Evolutionary conservation across 1,140 invertebrate genomes (phyloP).

Genomic region (Eumeta japonica): DNA sequence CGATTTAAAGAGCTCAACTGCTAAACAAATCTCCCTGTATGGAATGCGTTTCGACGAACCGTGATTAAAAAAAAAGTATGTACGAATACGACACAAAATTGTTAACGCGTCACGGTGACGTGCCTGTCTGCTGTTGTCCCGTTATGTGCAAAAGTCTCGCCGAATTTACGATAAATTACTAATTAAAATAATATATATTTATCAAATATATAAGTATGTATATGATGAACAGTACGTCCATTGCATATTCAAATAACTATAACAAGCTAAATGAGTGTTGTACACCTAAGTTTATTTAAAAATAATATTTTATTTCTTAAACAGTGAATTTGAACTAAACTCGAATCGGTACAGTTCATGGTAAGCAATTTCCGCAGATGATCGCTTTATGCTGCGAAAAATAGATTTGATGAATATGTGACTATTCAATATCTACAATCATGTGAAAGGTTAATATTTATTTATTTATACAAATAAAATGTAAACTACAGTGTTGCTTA

Average conservation of each 20-base stretch:
- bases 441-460: conserved; percentile 3
- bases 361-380: too few relatives aligned
- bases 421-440: neutral
- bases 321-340: neutral
- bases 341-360: too few relatives aligned
- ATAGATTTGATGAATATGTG: too few relatives aligned
- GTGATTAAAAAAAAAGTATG: conserved; percentile 21
- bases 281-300: conserved; percentile 23
- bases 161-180: conserved; percentile 10
- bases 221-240: conserved; percentile 29
- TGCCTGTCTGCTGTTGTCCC: too few relatives aligned
- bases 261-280: conserved; percentile 23
- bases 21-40: conserved; percentile 4
- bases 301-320: conserved; percentile 11
- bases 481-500: neutral
- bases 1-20: conserved; percentile 4
- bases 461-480: neutral
- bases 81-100: too few relatives aligned
- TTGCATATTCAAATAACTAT: conserved; percentile 22
- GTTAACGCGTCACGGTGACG: too few relatives aligned
- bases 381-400: too few relatives aligned
- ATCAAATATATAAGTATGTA: conserved; percentile 28
- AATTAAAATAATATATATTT: conserved; percentile 14
- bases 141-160: too few relatives aligned
- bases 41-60: conserved; percentile 17